Conservation (phyloP, 2,888 invertebrate species). For the Phengaris arion region DNA sequence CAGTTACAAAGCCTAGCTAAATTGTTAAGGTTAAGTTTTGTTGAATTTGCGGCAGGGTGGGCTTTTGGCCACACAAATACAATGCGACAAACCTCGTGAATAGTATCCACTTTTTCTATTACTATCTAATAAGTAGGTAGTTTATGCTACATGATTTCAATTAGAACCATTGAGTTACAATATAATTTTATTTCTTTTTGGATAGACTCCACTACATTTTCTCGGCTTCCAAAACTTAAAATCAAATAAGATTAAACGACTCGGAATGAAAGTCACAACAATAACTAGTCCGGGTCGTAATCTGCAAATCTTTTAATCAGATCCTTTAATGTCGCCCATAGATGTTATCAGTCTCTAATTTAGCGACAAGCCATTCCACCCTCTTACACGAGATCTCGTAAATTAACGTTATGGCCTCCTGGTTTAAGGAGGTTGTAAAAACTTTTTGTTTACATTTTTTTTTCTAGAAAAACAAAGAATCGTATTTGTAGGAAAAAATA, state of each 20-base stretch:
- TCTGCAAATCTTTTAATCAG: slow-evolving; percentile 27
- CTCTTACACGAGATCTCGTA: slow-evolving; percentile 27
- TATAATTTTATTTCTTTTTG: too few species aligned
- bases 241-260: neutral
- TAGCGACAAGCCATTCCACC: slow-evolving; percentile 22
- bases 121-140: too few species aligned
- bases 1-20: too few species aligned
- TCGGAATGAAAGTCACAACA: neutral
- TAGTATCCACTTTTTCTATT: too few species aligned
- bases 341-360: slow-evolving; percentile 25
- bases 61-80: too few species aligned
- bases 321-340: slow-evolving; percentile 13
- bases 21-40: too few species aligned
- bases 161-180: too few species aligned
- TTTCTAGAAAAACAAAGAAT: neutral
- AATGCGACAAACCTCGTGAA: too few species aligned
- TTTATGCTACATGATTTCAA: too few species aligned
- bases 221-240: neutral
- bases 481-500: too few species aligned
- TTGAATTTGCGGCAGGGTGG: too few species aligned
- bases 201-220: neutral
- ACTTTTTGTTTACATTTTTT: slow-evolving; percentile 8
- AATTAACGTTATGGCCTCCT: slow-evolving; percentile 19
- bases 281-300: slow-evolving; percentile 9
- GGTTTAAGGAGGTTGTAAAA: slow-evolving; percentile 11